phyloP scores from a whole-genome alignment of 2,888 invertebrate species.

The Cacoxenus indagator region DNA sequence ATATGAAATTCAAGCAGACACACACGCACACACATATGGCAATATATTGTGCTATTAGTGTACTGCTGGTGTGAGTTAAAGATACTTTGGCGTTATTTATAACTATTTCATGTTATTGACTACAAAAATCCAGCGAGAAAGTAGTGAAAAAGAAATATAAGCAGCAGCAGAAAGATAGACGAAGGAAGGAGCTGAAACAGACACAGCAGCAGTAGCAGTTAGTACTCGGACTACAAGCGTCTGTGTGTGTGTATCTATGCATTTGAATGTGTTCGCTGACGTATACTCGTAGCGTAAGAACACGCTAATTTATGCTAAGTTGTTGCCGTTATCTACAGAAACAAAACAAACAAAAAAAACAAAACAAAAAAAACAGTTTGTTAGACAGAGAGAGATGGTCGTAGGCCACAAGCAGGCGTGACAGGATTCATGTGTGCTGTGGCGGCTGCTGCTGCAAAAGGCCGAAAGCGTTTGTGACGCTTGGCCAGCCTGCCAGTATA shows the following conservation, averaged over 20 bases:
- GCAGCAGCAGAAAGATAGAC: not conserved
- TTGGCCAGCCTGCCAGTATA: no score
- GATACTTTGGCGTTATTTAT: conserved; percentile 53
- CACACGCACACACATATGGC: conserved; percentile 14
- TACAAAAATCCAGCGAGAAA: conserved; percentile 34
- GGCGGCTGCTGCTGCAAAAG: no score
- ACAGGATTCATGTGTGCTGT: no score
- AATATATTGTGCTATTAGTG: conserved; percentile 9
- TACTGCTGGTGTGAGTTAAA: conserved; percentile 9
- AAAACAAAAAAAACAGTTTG: no score
- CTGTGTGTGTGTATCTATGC: not conserved
- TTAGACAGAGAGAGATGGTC: no score
- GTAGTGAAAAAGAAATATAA: not conserved
- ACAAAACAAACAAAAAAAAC: no score
- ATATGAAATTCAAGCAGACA: conserved; percentile 48
- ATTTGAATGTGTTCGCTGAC: not conserved
- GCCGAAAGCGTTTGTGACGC: no score
- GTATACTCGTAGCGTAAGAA: not conserved
- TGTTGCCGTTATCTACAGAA: not conserved
- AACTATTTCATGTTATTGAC: conserved; percentile 62
- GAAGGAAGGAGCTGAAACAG: not conserved
- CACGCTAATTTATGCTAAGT: not conserved
- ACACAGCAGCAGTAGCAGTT: no score
- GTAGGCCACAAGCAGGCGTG: no score
- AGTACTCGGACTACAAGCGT: no score